These are phyloP conservation scores for Apamea anceps DNA, from an alignment of 2,888 invertebrate species.

Conservation along the genomic window DNA sequence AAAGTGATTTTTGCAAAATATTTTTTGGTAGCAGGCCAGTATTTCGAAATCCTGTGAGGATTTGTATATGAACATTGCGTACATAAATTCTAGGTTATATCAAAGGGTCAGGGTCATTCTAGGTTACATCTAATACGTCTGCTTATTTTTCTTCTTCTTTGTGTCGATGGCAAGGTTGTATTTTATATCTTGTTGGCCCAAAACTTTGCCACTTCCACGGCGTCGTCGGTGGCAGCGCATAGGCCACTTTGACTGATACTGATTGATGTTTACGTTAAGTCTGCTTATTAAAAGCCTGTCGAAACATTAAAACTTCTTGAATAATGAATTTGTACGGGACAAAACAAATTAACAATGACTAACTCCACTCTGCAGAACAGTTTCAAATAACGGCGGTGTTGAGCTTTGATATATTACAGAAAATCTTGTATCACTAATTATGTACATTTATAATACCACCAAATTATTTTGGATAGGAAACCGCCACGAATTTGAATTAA, in stretches of 20 bases:
- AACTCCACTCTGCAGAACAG: slow-evolving; percentile 24
- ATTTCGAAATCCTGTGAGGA: background rate
- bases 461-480: slow-evolving; percentile 70
- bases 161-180: too few relatives aligned
- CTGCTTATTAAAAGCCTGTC: background rate
- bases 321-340: background rate
- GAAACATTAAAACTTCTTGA: background rate
- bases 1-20: background rate
- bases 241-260: too few relatives aligned
- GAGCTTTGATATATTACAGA: slow-evolving; percentile 63
- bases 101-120: too few relatives aligned
- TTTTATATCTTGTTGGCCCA: too few relatives aligned
- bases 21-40: too few relatives aligned
- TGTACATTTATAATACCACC: slow-evolving; percentile 75
- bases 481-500: slow-evolving; percentile 68
- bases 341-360: slow-evolving; percentile 21
- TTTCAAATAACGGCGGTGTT: slow-evolving; percentile 52
- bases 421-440: slow-evolving; percentile 67
- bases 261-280: too few relatives aligned
- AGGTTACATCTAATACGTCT: too few relatives aligned
- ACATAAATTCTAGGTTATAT: too few relatives aligned
- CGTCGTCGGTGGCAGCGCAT: too few relatives aligned
- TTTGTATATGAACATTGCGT: background rate
- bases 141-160: too few relatives aligned
- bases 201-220: too few relatives aligned